Evolutionary conservation across 2,797 vertebrate species (phyloP).

Genomic region (Anguilla marmorata): DNA sequence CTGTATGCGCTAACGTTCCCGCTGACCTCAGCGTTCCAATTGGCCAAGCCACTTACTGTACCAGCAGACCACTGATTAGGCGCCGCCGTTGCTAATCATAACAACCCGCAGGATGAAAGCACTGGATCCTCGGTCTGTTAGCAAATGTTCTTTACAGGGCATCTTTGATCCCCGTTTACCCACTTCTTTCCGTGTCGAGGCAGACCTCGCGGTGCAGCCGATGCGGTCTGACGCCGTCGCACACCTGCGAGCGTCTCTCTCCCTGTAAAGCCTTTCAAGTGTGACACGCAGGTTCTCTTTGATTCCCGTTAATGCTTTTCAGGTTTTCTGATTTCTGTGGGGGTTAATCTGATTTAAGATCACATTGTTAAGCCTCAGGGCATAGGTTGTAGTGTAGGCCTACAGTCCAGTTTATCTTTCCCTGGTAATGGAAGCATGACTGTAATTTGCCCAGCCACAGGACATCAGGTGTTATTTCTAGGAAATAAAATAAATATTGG

Average conservation of each 20-base stretch:
- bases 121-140: background rate
- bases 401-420: background rate
- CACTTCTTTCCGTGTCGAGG: background rate
- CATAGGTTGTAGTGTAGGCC: background rate
- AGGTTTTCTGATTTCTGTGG: background rate
- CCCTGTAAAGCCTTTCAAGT: background rate
- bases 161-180: slow-evolving; percentile 17
- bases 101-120: background rate
- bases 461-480: background rate
- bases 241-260: background rate
- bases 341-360: background rate
- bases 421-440: background rate
- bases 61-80: slow-evolving; percentile 16
- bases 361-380: background rate
- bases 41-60: background rate
- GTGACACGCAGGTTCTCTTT: background rate
- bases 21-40: background rate
- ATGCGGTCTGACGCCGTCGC: background rate
- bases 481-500: background rate
- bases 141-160: background rate
- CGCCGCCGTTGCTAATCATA: background rate
- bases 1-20: background rate
- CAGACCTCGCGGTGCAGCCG: background rate
- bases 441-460: background rate
- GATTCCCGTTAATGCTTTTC: background rate